A percentile compares a stretch with the other conserved stretches of the same genome.
Conservation (phyloP, 2,888 invertebrate genomes). For the Siphlonurus alternatus region DNA sequence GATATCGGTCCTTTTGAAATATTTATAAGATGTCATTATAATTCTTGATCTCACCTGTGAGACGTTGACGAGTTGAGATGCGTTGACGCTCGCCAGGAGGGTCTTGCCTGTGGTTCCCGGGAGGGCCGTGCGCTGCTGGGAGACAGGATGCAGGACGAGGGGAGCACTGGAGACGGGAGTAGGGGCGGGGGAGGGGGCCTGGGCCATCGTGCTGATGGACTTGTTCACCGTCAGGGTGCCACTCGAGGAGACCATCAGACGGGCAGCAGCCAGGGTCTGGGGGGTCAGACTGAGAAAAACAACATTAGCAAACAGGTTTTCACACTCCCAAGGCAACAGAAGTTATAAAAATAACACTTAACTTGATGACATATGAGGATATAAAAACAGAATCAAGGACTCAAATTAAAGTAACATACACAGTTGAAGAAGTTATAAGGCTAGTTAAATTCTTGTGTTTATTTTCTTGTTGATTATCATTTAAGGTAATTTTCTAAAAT, state of each 20-base stretch:
- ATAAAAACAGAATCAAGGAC: no score
- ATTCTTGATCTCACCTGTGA: neutral
- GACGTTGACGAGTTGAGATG: neutral
- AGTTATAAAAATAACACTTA: no score
- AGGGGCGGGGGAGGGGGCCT: neutral
- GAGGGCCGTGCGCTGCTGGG: neutral
- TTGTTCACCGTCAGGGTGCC: neutral
- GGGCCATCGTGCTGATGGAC: neutral
- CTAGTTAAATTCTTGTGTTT: no score
- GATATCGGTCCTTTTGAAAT: no score
- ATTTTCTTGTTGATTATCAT: no score
- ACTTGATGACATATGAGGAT: no score
- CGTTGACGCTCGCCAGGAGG: conserved; percentile 9
- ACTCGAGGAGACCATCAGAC: neutral
- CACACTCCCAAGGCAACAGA: no score
- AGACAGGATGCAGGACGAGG: neutral
- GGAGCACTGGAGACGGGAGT: neutral
- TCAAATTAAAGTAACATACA: no score
- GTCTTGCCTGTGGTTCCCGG: neutral
- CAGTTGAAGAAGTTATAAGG: no score
- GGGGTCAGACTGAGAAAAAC: neutral
- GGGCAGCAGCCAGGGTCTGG: neutral
- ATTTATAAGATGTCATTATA: no score
- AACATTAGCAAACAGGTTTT: no score
- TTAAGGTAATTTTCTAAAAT: no score